phyloP scores from a whole-genome alignment of 1,140 invertebrate genomes.

The Pogonomyrmex barbatus region DNA sequence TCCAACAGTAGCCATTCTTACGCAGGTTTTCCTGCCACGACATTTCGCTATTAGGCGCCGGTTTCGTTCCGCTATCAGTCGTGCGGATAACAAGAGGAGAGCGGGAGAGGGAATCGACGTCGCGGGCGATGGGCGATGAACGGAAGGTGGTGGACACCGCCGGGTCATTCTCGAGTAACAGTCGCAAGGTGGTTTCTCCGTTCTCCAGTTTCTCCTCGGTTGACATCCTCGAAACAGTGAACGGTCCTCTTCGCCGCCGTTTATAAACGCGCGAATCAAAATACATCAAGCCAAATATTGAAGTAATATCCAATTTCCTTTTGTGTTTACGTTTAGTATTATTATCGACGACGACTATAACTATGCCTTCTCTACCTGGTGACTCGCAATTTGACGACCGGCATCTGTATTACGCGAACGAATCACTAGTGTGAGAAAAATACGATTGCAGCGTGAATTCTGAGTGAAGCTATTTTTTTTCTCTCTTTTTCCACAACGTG shows the following conservation, averaged over 20 bases:
- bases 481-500: not conserved
- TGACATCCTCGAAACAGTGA: not conserved
- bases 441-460: not conserved
- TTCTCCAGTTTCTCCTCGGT: conserved; percentile 7
- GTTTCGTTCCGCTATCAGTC: conserved; percentile 60
- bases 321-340: conserved; percentile 19
- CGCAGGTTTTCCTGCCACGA: not conserved
- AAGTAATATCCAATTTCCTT: conserved; percentile 3
- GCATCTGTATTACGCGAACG: not conserved
- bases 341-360: not conserved
- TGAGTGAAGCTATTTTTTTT: not conserved
- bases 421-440: not conserved
- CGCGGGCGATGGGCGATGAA: conserved; percentile 40
- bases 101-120: conserved; percentile 34
- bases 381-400: conserved; percentile 20
- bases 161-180: conserved; percentile 60
- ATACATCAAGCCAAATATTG: not conserved
- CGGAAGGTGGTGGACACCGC: conserved; percentile 65
- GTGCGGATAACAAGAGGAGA: conserved; percentile 31
- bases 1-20: not conserved
- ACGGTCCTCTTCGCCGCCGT: not conserved
- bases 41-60: conserved; percentile 21
- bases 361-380: conserved; percentile 39
- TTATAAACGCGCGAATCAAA: not conserved
- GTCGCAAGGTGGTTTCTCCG: conserved; percentile 49